Evolutionary conservation across 1,140 invertebrate genomes (phyloP).

Genomic region (Phenacoccus solenopsis): DNA sequence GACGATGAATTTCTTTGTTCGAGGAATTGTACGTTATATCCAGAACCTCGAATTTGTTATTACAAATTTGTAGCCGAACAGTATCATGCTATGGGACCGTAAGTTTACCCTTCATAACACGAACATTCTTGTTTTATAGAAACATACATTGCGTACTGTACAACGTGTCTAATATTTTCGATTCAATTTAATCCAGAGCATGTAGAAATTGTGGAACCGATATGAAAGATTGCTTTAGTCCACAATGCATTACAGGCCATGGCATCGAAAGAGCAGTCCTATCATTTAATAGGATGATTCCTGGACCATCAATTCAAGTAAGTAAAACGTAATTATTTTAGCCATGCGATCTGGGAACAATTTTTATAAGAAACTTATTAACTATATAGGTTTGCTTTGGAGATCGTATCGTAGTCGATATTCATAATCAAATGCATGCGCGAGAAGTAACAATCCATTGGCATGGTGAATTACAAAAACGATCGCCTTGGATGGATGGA

Average conservation of each 20-base stretch:
- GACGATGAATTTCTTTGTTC: conserved; percentile 18
- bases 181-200: conserved; percentile 33
- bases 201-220: conserved; percentile 28
- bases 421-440: conserved; percentile 33
- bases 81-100: conserved; percentile 36
- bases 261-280: conserved; percentile 35
- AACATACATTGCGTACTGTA: neutral
- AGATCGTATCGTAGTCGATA: conserved; percentile 35
- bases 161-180: conserved; percentile 29
- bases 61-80: conserved; percentile 38
- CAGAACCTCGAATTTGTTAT: conserved; percentile 32
- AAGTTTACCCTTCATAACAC: conserved; percentile 25
- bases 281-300: conserved; percentile 39
- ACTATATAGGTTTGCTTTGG: conserved; percentile 25
- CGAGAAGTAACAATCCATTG: conserved; percentile 33
- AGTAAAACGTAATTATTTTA: neutral
- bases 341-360: no score
- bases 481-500: conserved; percentile 42
- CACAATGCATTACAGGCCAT: conserved; percentile 40
- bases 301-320: conserved; percentile 41
- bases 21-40: conserved; percentile 17
- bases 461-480: conserved; percentile 33
- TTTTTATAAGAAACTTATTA: neutral
- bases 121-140: neutral
- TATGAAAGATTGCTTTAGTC: conserved; percentile 21